Base-by-base conservation (phyloP, 2,113 vertebrate species). In the Phyllostomus hastatus region DNA sequence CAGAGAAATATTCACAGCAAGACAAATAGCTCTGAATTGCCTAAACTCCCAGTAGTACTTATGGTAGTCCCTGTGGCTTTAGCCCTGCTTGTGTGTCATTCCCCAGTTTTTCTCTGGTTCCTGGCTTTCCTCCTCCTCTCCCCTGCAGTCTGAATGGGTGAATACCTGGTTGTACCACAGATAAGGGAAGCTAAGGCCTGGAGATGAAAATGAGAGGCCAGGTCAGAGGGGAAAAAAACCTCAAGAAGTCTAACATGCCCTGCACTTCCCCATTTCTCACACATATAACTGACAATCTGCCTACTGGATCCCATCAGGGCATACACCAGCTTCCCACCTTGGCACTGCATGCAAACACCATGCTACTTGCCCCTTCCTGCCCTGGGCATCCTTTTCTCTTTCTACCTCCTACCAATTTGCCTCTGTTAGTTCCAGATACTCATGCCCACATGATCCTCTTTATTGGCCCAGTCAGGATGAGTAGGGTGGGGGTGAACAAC, bases 271-370 rank as follows among this genome's bases (percentile, higher is more conserved):
- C 2, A 0, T 41, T 24, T 20, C 5, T 5, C 90, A 90, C 76
- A 90, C 2, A 3, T 33, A 67, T 72, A 46, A 69, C 87, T 41
- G 38, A 87, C 43, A 24, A 43, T 50, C 64, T 7, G 69, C 92
- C n/a, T 11, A 5, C 69, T 15, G 3, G 84, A 52, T 79, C 31
- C 38, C 57, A 17, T 24, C 31, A 0, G 67, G 79, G 59, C 28
- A 59, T 66, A 10, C 14, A n/a, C 95, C 90, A 43, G 33, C 8
- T 78, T 67, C 95, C 86, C 75, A 50, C 76, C 96, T 22, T 1
- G 95, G 96, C 96, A 96, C 97, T 94, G 82, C 28, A 84, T 98
- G 98, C 97, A 92, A 73, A 72, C 94, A 92, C 57, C 28, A 96
- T 2, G 93, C 91, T 89, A 33, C 91, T 97, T 80, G n/a, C 43